Base-by-base conservation (phyloP, 1,140 invertebrate species). In the Zaprionus davidi region DNA sequence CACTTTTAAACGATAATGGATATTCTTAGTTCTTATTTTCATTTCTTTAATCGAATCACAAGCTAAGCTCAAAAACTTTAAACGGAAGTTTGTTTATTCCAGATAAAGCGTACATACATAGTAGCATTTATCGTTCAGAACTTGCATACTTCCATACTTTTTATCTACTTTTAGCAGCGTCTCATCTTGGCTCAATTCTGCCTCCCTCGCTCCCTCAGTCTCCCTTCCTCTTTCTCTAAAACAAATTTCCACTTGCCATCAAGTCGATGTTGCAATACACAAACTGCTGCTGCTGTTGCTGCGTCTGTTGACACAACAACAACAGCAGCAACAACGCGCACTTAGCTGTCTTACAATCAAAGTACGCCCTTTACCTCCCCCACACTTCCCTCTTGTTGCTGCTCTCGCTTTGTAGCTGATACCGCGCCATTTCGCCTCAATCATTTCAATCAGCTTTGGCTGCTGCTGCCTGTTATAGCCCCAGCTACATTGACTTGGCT, bases 381-480 rank as follows among this genome's bases (percentile, higher is more conserved):
- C 13, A 11, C 41, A 31, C 17, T 6, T 9, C 28, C 17, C 38
- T 3, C 57, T 20, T 60, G 46, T 46, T 17, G 34, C 12, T 38
- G 9, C 11, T 28, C 15, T 24, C 28, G 17, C 64, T 73, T 38
- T 53, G 65, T 72, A 70, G 62, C 71, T 71, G 81, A 88, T 87
- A 87, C 83, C 84, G 78, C 81, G 78, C 78, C 84, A 84, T 87
- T 88, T 83, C 80, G 81, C 84, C 84, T 87, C 83, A 87, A 87
- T 87, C 83, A 87, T 87, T 87, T 87, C 81, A 87, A 87, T 81
- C 84, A 87, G 83, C 83, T 87, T 87, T 87, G 84, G 75, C 85
- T 83, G 76, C 82, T 77, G 83, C n/a, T 46, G 41, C n/a, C n/a
- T 41, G 38, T 41, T 86, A 88, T 78, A 88, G 84, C 73, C 76